Evolutionary conservation across 2,888 invertebrate species (phyloP).

Genomic region (Pseudococcus jackbeardsleyi): DNA sequence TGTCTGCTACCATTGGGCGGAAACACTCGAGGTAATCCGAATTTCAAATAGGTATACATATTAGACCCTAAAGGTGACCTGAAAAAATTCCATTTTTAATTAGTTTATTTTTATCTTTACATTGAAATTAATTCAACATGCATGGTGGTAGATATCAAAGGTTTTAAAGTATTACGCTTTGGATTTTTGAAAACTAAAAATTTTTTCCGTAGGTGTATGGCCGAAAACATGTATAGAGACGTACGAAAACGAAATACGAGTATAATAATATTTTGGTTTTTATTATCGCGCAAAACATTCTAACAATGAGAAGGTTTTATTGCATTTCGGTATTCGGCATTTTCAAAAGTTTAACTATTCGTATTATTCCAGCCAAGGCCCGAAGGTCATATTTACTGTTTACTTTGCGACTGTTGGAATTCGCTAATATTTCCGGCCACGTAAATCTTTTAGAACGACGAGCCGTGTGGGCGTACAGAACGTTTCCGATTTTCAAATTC

Average conservation of each 20-base stretch:
- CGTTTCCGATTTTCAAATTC: constrained; percentile 9
- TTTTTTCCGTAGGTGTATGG: neutral
- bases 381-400: neutral
- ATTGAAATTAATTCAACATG: neutral
- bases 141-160: neutral
- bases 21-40: constrained; percentile 91
- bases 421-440: constrained; percentile 46
- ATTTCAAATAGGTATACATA: constrained; percentile 94
- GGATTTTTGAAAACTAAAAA: neutral
- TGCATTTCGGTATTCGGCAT: neutral
- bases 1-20: constrained; percentile 83
- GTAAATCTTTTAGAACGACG: constrained; percentile 22
- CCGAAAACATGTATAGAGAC: neutral
- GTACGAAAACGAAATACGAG: neutral
- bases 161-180: constrained; percentile 55
- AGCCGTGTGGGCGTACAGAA: constrained; percentile 7
- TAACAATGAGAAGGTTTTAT: constrained; percentile 21
- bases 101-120: neutral
- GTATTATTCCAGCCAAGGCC: neutral
- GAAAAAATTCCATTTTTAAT: constrained; percentile 62
- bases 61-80: constrained; percentile 89
- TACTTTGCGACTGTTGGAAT: neutral
- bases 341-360: constrained; percentile 3
- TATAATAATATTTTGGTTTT: constrained; percentile 23
- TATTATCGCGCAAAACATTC: neutral